A percentile compares a stretch with the other conserved stretches of the same genome.
These are phyloP conservation scores for Agrochola macilenta DNA, from an alignment of 2,888 invertebrate genomes.

Conservation along the genomic window DNA sequence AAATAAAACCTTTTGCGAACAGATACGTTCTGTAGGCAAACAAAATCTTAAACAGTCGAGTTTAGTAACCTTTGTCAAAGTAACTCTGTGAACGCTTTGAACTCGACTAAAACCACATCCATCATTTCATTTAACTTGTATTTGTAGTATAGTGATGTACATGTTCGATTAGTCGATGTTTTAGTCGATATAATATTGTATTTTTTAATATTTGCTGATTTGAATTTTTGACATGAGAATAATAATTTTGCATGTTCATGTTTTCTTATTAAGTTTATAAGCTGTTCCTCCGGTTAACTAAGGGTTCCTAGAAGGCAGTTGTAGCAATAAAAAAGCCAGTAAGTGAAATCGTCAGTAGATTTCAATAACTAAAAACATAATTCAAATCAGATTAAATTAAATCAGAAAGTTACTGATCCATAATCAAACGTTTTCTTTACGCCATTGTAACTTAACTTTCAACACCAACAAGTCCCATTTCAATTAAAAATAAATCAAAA, in stretches of 20 bases:
- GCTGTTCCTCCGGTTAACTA: not conserved
- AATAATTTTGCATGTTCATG: not conserved
- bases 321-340: not conserved
- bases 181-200: not conserved
- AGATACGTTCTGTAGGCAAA: slow-evolving; percentile 27
- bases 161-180: slow-evolving; percentile 34
- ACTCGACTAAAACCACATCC: slow-evolving; percentile 55
- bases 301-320: not conserved
- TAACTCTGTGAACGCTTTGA: slow-evolving; percentile 40
- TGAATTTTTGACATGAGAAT: not conserved
- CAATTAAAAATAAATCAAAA: slow-evolving; percentile 16
- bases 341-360: not conserved
- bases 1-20: slow-evolving; percentile 20
- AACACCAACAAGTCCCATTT: not conserved
- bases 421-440: not conserved
- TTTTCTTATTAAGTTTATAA: not conserved
- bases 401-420: not conserved
- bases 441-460: not conserved
- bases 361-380: not conserved
- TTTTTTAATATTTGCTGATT: not conserved
- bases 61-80: slow-evolving; percentile 44
- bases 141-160: slow-evolving; percentile 56
- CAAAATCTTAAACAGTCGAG: slow-evolving; percentile 37
- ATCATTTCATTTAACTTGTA: slow-evolving; percentile 61
- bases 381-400: not conserved